Base-by-base conservation (phyloP, 2,797 vertebrate species). In the Sebastes hopkinsi region DNA sequence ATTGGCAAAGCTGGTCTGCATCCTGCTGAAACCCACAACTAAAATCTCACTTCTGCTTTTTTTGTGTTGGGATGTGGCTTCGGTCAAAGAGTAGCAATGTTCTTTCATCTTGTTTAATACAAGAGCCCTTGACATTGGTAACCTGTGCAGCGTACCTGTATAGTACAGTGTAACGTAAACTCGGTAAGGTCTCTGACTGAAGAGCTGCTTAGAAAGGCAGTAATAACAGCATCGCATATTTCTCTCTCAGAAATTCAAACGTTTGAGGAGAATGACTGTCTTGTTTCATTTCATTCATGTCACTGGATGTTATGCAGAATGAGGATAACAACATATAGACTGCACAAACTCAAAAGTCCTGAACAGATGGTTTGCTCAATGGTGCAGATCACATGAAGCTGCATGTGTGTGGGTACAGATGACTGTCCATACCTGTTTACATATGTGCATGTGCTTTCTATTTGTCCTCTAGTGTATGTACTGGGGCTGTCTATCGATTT, bases 281-380 rank as follows among this genome's bases (percentile, higher is more conserved):
- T 54, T 25, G 0, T 8, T 78, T 68, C 25, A 46, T 56, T 25
- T 23, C 32, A 8, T 3, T 67, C 42, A 30, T 74, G 20, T 75
- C 59, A 46, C n/a, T 65, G 61, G 22, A 78, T 75, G 25, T 42
- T n/a, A 30, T 50, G 36, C n/a, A 29, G 9, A 72, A 67, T 77
- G 23, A 77, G 36, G 46, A 72, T 29, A 6, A 10, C 54, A 66
- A 60, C 60, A 61, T 75, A 73, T 27, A 59, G 38, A 54, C 64
- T 20, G 18, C 23, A 75, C 58, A 77, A 62, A 67, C 32, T 68
- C 22, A 30, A 27, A 77, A 38, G 30, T 62, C 62, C 36, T 55
- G 13, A 77, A 73, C 87, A 88, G 84, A 88, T 89, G 82, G 67
- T 84, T 82, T 75, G 10, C n/a, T 77, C 25, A 65, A 0, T 67